Percentiles rank a stretch among this genome's conserved stretches.
These are phyloP conservation scores for Puma concolor DNA, from an alignment of 2,113 vertebrate species.

Conservation along the genomic window DNA sequence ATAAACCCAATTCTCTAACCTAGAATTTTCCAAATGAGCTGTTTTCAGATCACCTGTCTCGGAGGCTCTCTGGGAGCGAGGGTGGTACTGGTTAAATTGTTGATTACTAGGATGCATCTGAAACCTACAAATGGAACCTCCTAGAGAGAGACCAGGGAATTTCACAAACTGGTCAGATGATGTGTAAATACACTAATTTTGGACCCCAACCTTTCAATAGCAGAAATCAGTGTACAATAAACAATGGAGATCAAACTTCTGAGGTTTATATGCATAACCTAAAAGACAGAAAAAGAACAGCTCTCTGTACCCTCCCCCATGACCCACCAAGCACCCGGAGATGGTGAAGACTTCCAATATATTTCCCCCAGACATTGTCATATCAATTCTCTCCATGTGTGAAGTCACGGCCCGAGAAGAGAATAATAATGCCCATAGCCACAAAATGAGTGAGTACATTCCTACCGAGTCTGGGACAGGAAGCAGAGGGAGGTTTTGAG, in stretches of 20 bases:
- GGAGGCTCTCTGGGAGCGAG: background rate
- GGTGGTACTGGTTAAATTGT: background rate
- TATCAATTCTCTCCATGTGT: background rate
- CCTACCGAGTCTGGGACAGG: background rate
- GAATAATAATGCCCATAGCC: background rate
- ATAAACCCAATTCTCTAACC: conserved; percentile 67
- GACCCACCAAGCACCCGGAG: background rate
- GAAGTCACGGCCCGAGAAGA: background rate
- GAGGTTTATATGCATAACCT: background rate
- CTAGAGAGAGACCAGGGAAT: background rate
- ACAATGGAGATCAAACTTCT: background rate
- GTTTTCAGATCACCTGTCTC: background rate
- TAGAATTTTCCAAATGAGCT: conserved; percentile 23
- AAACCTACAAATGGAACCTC: background rate
- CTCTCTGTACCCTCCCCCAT: background rate
- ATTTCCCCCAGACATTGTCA: background rate
- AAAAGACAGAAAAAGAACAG: background rate
- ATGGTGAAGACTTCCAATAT: background rate
- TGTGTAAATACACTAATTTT: background rate
- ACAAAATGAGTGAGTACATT: background rate
- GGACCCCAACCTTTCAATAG: background rate
- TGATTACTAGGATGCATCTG: conserved; percentile 1
- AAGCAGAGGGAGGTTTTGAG: background rate
- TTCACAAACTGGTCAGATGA: background rate
- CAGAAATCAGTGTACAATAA: background rate